A percentile compares a stretch with the other conserved stretches of the same genome.
phyloP scores from a whole-genome alignment of 2,888 invertebrate species.

The Ernsta delagoae region DNA sequence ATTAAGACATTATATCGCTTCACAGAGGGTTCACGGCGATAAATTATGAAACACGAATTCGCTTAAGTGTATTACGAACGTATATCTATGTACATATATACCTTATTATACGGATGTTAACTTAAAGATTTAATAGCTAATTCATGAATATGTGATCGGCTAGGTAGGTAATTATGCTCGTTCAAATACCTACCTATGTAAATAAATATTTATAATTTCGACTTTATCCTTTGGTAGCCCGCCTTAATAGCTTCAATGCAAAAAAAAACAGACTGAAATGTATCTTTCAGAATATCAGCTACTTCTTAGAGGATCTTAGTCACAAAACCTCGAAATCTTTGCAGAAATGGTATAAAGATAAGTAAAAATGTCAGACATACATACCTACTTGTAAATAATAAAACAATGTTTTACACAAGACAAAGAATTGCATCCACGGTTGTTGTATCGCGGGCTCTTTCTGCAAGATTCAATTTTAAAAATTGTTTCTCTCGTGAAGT shows the following conservation, averaged over 20 bases:
- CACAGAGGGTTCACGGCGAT: constrained; percentile 57
- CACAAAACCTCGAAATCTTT: no score
- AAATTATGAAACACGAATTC: constrained; percentile 38
- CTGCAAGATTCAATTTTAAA: constrained; percentile 78
- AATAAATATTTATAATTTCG: no score
- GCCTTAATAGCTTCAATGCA: no score
- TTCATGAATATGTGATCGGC: not conserved
- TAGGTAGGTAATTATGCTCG: not conserved
- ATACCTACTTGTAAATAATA: constrained; percentile 8
- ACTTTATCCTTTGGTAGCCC: no score
- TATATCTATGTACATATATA: no score
- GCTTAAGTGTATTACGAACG: constrained; percentile 26
- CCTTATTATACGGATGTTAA: not conserved
- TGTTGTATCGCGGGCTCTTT: constrained; percentile 62
- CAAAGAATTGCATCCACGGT: constrained; percentile 21
- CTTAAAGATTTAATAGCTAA: not conserved
- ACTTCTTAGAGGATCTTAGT: no score
- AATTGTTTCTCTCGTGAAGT: constrained; percentile 68
- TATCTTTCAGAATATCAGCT: no score
- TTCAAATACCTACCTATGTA: no score
- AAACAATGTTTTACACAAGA: constrained; percentile 14
- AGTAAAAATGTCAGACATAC: not conserved
- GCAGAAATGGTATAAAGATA: no score
- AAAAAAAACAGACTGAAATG: no score
- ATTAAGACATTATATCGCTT: constrained; percentile 82